phyloP scores from a whole-genome alignment of 2,113 vertebrate species.

The Alligator sinensis region DNA sequence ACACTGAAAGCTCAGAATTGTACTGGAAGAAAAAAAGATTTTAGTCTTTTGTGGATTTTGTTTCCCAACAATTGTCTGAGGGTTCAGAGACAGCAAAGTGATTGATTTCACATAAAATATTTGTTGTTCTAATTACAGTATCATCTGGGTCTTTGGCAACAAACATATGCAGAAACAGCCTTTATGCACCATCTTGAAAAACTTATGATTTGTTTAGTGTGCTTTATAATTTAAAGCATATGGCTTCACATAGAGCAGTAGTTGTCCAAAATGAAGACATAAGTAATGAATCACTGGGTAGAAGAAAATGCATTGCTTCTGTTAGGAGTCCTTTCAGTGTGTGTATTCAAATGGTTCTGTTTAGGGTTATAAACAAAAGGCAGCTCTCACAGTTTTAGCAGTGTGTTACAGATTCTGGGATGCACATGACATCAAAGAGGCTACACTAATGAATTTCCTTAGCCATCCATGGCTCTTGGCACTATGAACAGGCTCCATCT shows the following conservation, averaged over 20 bases:
- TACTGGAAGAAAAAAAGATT: slow-evolving; percentile 41
- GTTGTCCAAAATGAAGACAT: slow-evolving; percentile 82
- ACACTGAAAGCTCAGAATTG: slow-evolving; percentile 47
- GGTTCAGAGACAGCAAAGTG: slow-evolving; percentile 81
- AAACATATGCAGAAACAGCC: slow-evolving; percentile 84
- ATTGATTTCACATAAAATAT: slow-evolving; percentile 91
- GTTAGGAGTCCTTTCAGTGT: slow-evolving; percentile 72
- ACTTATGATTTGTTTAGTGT: slow-evolving; percentile 82
- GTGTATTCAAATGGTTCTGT: slow-evolving; percentile 83
- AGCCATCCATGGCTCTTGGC: slow-evolving; percentile 84
- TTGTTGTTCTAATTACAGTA: slow-evolving; percentile 87
- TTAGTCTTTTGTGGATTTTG: slow-evolving; percentile 71
- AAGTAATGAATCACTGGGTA: slow-evolving; percentile 81
- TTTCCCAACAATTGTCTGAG: slow-evolving; percentile 76
- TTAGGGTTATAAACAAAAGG: slow-evolving; percentile 82
- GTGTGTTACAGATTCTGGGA: slow-evolving; percentile 83
- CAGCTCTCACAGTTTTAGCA: slow-evolving; percentile 69
- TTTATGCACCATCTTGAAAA: slow-evolving; percentile 84
- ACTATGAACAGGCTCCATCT: slow-evolving; percentile 82
- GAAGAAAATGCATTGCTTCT: slow-evolving; percentile 81
- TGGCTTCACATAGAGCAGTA: slow-evolving; percentile 79
- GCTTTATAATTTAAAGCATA: slow-evolving; percentile 87
- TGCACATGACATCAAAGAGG: slow-evolving; percentile 93
- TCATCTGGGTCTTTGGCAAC: slow-evolving; percentile 86
- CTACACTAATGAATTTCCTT: slow-evolving; percentile 85